Evolutionary conservation across 2,113 vertebrate genomes (phyloP), one percentile per base, ranked within the genome.

Genomic region (Apodemus sylvaticus): DNA sequence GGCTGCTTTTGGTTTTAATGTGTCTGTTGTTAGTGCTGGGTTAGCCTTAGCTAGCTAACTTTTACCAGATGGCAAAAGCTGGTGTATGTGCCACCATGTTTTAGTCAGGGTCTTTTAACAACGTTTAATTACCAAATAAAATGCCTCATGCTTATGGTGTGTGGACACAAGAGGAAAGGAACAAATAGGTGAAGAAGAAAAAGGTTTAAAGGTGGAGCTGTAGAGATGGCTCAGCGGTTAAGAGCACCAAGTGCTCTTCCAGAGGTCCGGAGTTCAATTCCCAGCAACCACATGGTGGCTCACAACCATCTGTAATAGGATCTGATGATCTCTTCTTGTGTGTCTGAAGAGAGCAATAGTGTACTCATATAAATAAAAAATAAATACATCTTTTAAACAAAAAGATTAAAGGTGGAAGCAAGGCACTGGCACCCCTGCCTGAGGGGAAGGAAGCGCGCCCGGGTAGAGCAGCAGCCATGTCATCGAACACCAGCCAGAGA

Each of bases 11-110:
- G 70, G 58, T 93, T 95, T 90, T 90, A 58, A 86, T 48, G 42
- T 70, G 36, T 22, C 73, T 48, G 1, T 22, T 78, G 8, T 90
- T 95, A 87, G 73, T 74, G 39, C 73, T 79, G 74, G 74, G 26
- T 86, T 96, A 74, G 95, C 62, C 86, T 42, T 71, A 86, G 70
- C 29, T 71, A 86, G 70, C 29, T 3, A 29, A 73, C 82, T 79
- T 53, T 90, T 88, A 53, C 93, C 83, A 95, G 89, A 96, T 86
- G 88, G 87, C 79, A 92, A 85, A 12, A 48, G 73, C 55, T 55
- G 62, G 70, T 79, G 31, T 87, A 19, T 36, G 55, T 51, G 55
- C 22, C 36, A 53, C 62, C 17, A 42, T 51, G 90, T 88, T 93
- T 92, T 22, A 91, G 79, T 93, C 48, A 81, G 48, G 9, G 29